A percentile compares a stretch with the other conserved stretches of the same genome.
Evolutionary conservation across 2,797 vertebrate genomes (phyloP).

Genomic region (Malacoctenus gilli): DNA sequence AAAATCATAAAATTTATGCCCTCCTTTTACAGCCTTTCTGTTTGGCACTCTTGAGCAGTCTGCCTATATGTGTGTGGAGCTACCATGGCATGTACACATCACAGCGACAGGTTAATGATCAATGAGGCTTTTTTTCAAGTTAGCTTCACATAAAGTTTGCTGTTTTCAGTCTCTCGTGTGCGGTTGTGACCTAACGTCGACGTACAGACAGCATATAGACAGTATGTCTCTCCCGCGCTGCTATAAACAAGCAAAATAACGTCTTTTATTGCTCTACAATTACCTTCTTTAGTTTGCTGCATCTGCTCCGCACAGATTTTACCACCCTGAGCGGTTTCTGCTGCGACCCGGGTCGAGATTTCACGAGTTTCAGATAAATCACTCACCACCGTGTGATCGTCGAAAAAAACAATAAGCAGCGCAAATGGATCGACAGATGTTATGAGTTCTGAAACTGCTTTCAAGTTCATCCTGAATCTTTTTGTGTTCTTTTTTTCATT

Average conservation of each 20-base stretch:
- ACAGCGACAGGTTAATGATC: constrained; percentile 66
- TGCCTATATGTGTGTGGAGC: constrained; percentile 36
- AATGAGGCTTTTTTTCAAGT: constrained; percentile 45
- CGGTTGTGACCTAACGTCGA: constrained; percentile 5
- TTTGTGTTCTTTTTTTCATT: constrained; percentile 24
- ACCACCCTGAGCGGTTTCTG: constrained; percentile 19
- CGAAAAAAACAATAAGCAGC: constrained; percentile 47
- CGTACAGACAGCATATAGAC: constrained; percentile 12
- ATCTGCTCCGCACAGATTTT: constrained; percentile 36
- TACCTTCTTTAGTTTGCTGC: constrained; percentile 18
- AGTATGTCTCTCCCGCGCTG: constrained; percentile 7
- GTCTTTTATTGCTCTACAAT: constrained; percentile 38
- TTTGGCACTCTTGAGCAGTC: not conserved
- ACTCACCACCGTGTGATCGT: constrained; percentile 28
- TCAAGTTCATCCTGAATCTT: constrained; percentile 40
- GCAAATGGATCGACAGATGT: constrained; percentile 49
- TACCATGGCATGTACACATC: constrained; percentile 62
- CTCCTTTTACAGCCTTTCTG: constrained; percentile 38
- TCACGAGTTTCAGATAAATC: constrained; percentile 20
- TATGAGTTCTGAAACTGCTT: constrained; percentile 32
- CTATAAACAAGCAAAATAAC: constrained; percentile 36
- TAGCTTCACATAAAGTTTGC: constrained; percentile 21
- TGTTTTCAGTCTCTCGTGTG: constrained; percentile 32
- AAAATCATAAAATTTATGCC: constrained; percentile 20
- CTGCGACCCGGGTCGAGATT: too few species aligned